Evolutionary conservation across 2,113 vertebrate genomes (phyloP), one percentile per base, ranked within the genome.

Genomic region (Centropristis striata): DNA sequence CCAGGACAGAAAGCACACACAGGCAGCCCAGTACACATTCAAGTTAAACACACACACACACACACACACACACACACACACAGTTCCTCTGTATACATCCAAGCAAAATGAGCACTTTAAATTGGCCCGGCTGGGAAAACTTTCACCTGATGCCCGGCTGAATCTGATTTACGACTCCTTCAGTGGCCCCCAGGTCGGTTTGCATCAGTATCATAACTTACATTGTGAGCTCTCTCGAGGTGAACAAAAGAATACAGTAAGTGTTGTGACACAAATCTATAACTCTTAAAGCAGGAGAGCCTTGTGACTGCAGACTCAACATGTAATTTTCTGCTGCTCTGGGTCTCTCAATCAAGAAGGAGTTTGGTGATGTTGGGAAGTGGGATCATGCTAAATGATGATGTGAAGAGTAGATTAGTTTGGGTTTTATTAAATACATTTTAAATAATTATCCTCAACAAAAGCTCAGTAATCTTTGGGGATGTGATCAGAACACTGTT

Each of bases 101-200:
- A 20, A 25, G 36, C 46, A 63, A 76, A 71, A 55, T 14, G 25
- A 12, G 37, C 27, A 8, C 37, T 75, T 83, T 74, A 70, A 81
- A 74, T 73, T 57, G 42, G 47, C 67, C 50, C 0, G 15, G 2
- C 58, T 92, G 94, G 90, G 93, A 94, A 95, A 86, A 69, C 74
- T 74, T 90, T 90, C 92, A 93, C 88, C 91, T 93, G 92, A 93
- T 59, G 47, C 83, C 44, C 0, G 3, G 3, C 25, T 60, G 28
- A 78, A 77, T 91, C 81, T 88, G 91, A 94, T 94, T 94, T 87
- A 90, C 80, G 68, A 72, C 55, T 66, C 55, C 27, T 25, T 66
- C 50, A 4, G 53, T 71, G 27, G 46, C 71, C 64, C 46, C 20
- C 25, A 4, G 44, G 41, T 67, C 59, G n/a, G 51, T 81, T 78